These are phyloP conservation scores for Etheostoma perlongum DNA, from an alignment of 2,797 vertebrate species.

Conservation along the genomic window DNA sequence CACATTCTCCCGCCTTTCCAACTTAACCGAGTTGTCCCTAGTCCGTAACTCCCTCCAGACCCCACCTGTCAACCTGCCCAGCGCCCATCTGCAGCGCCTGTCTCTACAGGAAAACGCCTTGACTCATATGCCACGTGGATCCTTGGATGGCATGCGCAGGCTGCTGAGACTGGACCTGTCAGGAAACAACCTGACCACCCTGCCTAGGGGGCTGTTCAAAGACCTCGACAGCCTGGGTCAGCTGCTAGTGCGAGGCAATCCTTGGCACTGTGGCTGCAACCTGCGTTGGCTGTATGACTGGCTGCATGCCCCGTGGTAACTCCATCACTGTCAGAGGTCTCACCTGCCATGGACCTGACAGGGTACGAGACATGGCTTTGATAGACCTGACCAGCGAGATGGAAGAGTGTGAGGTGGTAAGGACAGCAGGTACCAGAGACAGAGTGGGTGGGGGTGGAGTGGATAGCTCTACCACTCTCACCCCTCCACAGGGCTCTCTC, in stretches of 20 bases:
- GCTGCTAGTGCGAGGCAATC: constrained; percentile 93
- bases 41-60: constrained; percentile 94
- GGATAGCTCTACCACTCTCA: constrained; percentile 81
- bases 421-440: constrained; percentile 77
- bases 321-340: constrained; percentile 92
- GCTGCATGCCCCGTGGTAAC: constrained; percentile 87
- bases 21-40: constrained; percentile 93
- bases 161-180: constrained; percentile 93
- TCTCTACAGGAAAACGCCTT: constrained; percentile 95
- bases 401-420: constrained; percentile 90
- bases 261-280: constrained; percentile 96
- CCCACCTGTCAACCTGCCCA: constrained; percentile 93
- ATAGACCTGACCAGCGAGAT: constrained; percentile 90
- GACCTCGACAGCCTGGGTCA: constrained; percentile 91
- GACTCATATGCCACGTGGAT: constrained; percentile 91
- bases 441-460: constrained; percentile 68
- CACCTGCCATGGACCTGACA: constrained; percentile 92
- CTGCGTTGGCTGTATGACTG: constrained; percentile 95
- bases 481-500: constrained; percentile 90
- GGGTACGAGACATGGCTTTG: constrained; percentile 90
- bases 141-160: constrained; percentile 90
- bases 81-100: constrained; percentile 88
- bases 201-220: constrained; percentile 92
- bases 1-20: constrained; percentile 90
- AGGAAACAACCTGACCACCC: constrained; percentile 94